Conservation (phyloP, 2,113 vertebrate species). For the Girardinichthys multiradiatus region DNA sequence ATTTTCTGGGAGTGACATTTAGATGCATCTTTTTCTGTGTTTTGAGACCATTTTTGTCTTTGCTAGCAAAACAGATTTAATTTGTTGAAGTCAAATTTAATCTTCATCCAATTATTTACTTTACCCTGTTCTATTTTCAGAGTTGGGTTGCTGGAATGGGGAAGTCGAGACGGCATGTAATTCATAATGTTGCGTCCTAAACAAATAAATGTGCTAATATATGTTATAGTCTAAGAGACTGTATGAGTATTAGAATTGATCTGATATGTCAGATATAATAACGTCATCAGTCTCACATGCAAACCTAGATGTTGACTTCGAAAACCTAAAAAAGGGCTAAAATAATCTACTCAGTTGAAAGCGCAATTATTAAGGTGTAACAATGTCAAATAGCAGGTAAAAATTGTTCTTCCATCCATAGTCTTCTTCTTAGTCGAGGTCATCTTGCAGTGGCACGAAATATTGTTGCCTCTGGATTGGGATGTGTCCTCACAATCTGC, state of each 20-base stretch:
- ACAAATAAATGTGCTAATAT: neutral
- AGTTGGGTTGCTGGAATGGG: neutral
- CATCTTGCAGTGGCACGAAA: neutral
- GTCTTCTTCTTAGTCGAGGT: neutral
- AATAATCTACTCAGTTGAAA: neutral
- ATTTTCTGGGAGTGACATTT: neutral
- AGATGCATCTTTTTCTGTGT: neutral
- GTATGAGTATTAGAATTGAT: neutral
- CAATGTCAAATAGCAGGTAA: too few species aligned
- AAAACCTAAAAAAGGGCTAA: neutral
- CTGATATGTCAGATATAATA: neutral
- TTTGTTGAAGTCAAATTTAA: conserved; percentile 14
- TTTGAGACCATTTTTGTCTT: neutral
- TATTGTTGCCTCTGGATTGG: neutral
- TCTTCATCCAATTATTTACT: neutral
- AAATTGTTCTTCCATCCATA: neutral
- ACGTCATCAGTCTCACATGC: neutral
- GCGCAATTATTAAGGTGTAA: neutral
- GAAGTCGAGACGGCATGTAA: neutral
- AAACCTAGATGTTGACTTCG: neutral
- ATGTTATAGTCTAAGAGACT: neutral
- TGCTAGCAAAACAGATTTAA: neutral
- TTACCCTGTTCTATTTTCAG: neutral
- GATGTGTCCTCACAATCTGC: too few species aligned
- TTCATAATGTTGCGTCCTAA: neutral